phyloP scores from a whole-genome alignment of 92 coral and sea anemone genomes.

The Epizoanthus ramosus region DNA sequence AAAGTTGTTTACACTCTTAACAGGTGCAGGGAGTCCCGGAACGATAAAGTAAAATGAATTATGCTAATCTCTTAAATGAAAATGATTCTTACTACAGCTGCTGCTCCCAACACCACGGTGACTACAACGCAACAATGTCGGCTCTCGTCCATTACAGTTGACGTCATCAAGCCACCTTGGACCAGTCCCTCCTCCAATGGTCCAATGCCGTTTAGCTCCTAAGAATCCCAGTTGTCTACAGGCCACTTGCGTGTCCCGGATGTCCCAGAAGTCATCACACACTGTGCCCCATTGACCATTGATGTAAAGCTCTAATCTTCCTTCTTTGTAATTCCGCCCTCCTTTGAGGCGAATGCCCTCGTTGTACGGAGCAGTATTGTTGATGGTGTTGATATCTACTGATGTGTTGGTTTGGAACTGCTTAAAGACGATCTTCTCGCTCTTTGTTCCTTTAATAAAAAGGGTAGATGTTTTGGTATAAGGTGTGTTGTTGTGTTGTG shows the following conservation, averaged over 20 bases:
- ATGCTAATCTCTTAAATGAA: neutral
- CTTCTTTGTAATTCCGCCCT: slow-evolving; percentile 59
- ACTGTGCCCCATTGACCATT: slow-evolving; percentile 76
- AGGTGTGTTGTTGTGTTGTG: too few species aligned
- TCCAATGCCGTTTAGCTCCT: slow-evolving; percentile 57
- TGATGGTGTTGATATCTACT: slow-evolving; percentile 35
- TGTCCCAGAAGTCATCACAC: slow-evolving; percentile 65
- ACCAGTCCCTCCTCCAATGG: slow-evolving; percentile 57
- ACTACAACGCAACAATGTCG: slow-evolving; percentile 46
- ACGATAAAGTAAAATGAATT: neutral
- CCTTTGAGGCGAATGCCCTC: slow-evolving; percentile 65
- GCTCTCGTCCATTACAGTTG: slow-evolving; percentile 62
- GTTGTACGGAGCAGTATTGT: slow-evolving; percentile 43
- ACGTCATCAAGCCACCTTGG: slow-evolving; percentile 69
- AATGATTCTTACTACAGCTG: slow-evolving; percentile 57
- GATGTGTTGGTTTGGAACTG: slow-evolving; percentile 43
- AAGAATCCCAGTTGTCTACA: slow-evolving; percentile 78
- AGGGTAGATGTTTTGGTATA: too few species aligned
- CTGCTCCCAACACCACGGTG: slow-evolving; percentile 64
- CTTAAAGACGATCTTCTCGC: slow-evolving; percentile 45
- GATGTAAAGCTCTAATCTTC: slow-evolving; percentile 68
- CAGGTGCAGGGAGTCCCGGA: too few species aligned
- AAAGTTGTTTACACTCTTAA: neutral
- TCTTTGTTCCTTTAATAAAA: neutral
- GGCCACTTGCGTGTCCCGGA: slow-evolving; percentile 62